Base-by-base conservation (phyloP, 2,888 invertebrate species). In the Epicampocera succincta region DNA sequence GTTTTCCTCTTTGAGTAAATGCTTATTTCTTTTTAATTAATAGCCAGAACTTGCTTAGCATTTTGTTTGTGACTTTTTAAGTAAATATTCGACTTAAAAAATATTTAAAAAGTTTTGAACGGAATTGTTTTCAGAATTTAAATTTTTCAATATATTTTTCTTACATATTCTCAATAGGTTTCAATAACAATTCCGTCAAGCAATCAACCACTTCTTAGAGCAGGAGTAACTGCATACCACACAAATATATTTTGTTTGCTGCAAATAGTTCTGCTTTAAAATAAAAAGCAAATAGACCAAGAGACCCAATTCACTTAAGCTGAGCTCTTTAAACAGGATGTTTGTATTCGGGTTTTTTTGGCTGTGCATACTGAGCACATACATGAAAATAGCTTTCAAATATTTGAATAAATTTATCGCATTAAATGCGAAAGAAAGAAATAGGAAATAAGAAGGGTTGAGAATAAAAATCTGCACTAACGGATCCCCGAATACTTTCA, bases 291-390 rank as follows among this genome's bases (percentile, higher is more conserved):
- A 33, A 58, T 56, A 65, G 15, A 44, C n/a, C 2, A 52, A 48
- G 19, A 60, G 66, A 48, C 60, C 60, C 61, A 76, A 76, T 76
- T 76, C 44, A 61, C 61, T 68, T 52, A 60, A 29, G 21, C 42
- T 48, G 33, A 76, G 48, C 15, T 17, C 33, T 71, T 50, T 56
- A 58, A 72, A 15, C 65, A 78, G 65, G 33, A 78, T 71, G 65
- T 65, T 63, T 77, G 40, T 60, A 15, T 44, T 52, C 1, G n/a
- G 54, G 38, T 21, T 72, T 21, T 56, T 73, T 38, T 54, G 29
- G 33, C 25, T 25, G 46, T 40, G 63, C 48, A 69, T 63, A 77
- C 63, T 71, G 56, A 63, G 69, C 40, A 52, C 60, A 42, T n/a
- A 68, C 52, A 63, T 65, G 44, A 58, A 38, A 19, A 58, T 42